These are phyloP conservation scores for Microcaecilia unicolor DNA, from an alignment of 2,797 vertebrate species.

Conservation along the genomic window DNA sequence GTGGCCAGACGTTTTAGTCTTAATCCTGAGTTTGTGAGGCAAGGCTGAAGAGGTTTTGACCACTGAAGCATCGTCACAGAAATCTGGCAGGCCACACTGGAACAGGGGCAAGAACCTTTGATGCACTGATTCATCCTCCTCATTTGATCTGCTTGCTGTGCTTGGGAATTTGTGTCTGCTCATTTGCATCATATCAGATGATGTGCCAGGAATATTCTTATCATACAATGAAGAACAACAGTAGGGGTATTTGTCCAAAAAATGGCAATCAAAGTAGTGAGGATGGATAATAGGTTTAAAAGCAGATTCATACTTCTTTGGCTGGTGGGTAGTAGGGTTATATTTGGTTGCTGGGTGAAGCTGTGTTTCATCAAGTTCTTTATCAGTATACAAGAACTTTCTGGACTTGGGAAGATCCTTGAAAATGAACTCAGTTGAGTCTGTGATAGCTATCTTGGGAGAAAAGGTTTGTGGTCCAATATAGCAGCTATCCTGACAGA, in stretches of 20 bases:
- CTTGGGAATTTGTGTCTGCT: conserved; percentile 1
- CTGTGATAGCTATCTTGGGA: neutral
- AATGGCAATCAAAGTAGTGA: conserved; percentile 36
- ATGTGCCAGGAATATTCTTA: conserved; percentile 20
- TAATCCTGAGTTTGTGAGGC: conserved; percentile 61
- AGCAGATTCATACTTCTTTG: conserved; percentile 18
- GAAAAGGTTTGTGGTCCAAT: neutral
- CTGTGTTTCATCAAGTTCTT: conserved; percentile 4
- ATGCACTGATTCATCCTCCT: conserved; percentile 50
- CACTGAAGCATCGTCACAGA: conserved; percentile 1
- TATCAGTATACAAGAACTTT: neutral
- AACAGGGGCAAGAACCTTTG: conserved; percentile 18
- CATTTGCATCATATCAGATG: rapidly evolving
- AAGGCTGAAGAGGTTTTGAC: conserved; percentile 25
- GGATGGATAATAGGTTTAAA: conserved; percentile 37
- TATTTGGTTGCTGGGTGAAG: neutral
- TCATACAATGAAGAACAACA: conserved; percentile 27
- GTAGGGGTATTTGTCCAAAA: conserved; percentile 27
- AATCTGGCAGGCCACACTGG: neutral
- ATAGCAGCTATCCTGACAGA: neutral
- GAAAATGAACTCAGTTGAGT: conserved; percentile 17
- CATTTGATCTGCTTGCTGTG: conserved; percentile 25
- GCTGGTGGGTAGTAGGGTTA: neutral
- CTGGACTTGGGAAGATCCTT: conserved; percentile 1
- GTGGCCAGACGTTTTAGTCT: conserved; percentile 21